phyloP scores from a whole-genome alignment of 1,140 invertebrate species.

The Drosophila micromelanica region DNA sequence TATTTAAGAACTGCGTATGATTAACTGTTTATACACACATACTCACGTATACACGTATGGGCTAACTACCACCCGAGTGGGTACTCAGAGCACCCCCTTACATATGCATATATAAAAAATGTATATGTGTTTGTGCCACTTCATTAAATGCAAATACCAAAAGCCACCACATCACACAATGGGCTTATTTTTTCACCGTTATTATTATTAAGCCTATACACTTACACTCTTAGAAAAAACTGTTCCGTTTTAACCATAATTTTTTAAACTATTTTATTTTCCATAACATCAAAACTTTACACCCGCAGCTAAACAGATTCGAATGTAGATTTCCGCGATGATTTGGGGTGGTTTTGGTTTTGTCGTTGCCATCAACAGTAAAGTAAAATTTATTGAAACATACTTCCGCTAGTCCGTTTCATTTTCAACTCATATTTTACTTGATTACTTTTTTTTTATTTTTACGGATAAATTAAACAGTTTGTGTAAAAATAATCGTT shows the following conservation, averaged over 20 bases:
- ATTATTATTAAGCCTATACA: neutral
- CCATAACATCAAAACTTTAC: neutral
- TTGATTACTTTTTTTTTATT: neutral
- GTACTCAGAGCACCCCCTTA: neutral
- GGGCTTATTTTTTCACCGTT: neutral
- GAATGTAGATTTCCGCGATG: neutral
- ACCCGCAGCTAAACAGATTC: neutral
- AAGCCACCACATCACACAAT: neutral
- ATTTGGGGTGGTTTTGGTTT: conserved; percentile 7
- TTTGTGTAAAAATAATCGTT: neutral
- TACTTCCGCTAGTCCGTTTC: neutral
- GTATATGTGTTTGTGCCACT: neutral
- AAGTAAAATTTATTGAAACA: neutral
- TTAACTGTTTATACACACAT: neutral
- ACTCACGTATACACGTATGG: neutral
- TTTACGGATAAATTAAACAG: neutral
- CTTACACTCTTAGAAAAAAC: neutral
- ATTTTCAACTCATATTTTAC: neutral
- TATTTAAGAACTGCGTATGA: too few relatives aligned
- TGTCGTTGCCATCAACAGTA: neutral
- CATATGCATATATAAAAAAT: neutral
- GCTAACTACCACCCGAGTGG: neutral
- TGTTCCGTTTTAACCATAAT: neutral
- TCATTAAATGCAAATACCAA: neutral
- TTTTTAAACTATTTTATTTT: conserved; percentile 1